Base-by-base conservation (phyloP, 2,888 invertebrate species). In the Ophion obscuratus region DNA sequence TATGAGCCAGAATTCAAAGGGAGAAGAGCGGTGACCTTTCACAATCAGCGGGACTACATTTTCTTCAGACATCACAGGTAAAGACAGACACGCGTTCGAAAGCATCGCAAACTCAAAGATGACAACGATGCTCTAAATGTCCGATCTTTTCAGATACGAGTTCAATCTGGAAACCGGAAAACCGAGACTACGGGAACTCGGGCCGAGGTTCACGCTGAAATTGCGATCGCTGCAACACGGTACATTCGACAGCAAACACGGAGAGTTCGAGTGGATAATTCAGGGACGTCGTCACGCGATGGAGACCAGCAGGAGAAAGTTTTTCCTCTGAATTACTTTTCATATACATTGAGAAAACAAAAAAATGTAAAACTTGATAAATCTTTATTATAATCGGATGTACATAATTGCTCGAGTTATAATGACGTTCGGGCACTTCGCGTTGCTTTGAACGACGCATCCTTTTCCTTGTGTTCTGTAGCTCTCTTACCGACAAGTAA, bases 41-140 rank as follows among this genome's bases (percentile, higher is more conserved):
- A 99, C 94, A 99, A 99, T 95, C 99, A 99, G 94, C 95, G 99
- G 84, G 99, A 99, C 95, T 99, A 98, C 93, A 98, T 99, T 90
- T 99, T 99, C 95, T 99, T 99, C 94, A 96, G 99, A 82, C 99
- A 99, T 94, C 99, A 99, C 94, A 96, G 99, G 96, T 97, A 91
- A 88, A 61, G 10, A 27, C 11, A 0, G 7, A 24, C 57, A 53
- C 20, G 14, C 53, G 17, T 17, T 53, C 3, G 53, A 53, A 53
- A 11, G 2, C 11, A 14, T 14, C 53, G 3, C 11, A 53, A n/a
- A 40, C 31, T 53, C 5, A 27, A 20, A 36, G 14, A 31, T n/a
- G 11, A 9, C 2, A 0, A 57, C 5, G 20, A 47, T 36, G 44
- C 53, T 53, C 53, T 3, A 6, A 24, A 7, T 81, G 14, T 11